phyloP scores from a whole-genome alignment of 2,797 vertebrate genomes.

The Phoxinus dragarum region DNA sequence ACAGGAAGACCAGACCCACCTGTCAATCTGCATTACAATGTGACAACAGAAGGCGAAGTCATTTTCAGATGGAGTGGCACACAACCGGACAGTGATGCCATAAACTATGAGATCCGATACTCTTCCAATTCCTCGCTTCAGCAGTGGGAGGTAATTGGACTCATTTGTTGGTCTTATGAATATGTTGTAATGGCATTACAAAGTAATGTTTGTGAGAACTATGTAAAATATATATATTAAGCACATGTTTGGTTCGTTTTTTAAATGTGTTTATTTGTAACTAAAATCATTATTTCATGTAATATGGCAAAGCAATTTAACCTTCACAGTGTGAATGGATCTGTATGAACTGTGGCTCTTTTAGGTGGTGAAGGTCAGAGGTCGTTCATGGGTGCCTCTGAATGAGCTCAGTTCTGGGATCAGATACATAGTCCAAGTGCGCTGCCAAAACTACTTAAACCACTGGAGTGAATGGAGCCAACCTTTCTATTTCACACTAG shows the following conservation, averaged over 20 bases:
- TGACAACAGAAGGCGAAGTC: constrained; percentile 81
- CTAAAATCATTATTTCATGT: background rate
- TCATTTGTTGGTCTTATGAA: background rate
- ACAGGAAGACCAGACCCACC: constrained; percentile 87
- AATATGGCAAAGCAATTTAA: background rate
- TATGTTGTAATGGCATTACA: background rate
- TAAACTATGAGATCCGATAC: constrained; percentile 85
- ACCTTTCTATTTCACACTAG: constrained; percentile 71
- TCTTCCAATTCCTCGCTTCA: constrained; percentile 67
- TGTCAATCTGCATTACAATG: constrained; percentile 77
- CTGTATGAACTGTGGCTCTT: constrained; percentile 15
- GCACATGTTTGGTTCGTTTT: background rate
- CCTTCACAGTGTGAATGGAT: background rate
- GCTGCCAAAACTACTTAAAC: constrained; percentile 72
- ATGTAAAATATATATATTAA: background rate
- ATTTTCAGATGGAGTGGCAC: constrained; percentile 81
- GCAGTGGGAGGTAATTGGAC: constrained; percentile 70
- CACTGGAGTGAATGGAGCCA: constrained; percentile 92
- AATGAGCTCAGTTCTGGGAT: constrained; percentile 71
- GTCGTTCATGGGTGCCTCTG: constrained; percentile 71
- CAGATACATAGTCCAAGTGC: constrained; percentile 79
- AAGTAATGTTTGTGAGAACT: background rate
- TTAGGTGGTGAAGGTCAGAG: constrained; percentile 51
- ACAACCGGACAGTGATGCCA: constrained; percentile 51
- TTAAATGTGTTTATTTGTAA: too few relatives aligned